Conservation (phyloP, 2,888 invertebrate genomes). For the Drosophila formosana region DNA sequence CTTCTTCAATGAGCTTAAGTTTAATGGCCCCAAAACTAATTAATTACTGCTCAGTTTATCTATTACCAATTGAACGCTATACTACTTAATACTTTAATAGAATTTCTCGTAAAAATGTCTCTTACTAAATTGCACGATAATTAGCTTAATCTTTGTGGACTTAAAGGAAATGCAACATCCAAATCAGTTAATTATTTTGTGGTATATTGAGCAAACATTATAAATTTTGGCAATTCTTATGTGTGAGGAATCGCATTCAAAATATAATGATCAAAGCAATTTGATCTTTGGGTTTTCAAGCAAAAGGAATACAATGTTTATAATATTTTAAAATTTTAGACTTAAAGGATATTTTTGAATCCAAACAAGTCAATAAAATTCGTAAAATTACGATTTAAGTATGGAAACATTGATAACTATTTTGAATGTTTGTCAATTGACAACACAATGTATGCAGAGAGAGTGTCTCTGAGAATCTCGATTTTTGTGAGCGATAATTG, state of each 20-base stretch:
- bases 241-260: no score
- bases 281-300: no score
- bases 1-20: background rate
- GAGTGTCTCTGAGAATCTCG: background rate
- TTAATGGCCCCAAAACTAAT: background rate
- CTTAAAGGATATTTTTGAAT: no score
- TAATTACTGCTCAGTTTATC: background rate
- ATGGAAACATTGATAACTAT: background rate
- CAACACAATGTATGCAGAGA: background rate
- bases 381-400: background rate
- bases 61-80: background rate
- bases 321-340: no score
- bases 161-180: background rate
- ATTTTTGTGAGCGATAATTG: conserved; percentile 2
- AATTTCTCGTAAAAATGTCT: no score
- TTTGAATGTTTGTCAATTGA: background rate
- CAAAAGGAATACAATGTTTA: no score
- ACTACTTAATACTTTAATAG: background rate
- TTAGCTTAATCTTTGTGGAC: background rate
- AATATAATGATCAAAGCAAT: no score
- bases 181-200: background rate
- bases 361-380: background rate
- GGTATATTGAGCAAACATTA: background rate
- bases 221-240: no score
- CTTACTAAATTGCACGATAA: background rate